A percentile compares a stretch with the other conserved stretches of the same genome.
phyloP scores from a whole-genome alignment of 2,888 invertebrate genomes.

The Sarcophaga rosellei region DNA sequence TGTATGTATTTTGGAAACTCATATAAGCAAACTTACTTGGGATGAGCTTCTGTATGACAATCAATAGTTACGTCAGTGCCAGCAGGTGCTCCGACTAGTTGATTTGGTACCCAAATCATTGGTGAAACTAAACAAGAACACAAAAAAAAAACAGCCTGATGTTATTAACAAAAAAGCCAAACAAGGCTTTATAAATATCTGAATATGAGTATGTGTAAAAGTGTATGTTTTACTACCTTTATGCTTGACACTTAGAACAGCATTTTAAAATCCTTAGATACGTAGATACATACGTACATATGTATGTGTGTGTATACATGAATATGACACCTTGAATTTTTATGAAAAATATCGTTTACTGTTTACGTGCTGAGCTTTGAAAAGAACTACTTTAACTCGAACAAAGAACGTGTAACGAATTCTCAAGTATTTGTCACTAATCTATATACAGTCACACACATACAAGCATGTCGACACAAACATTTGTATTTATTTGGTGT shows the following conservation, averaged over 20 bases:
- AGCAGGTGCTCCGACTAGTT: constrained; percentile 94
- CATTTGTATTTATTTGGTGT: constrained; percentile 19
- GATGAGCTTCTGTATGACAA: constrained; percentile 96
- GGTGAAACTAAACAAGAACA: constrained; percentile 87
- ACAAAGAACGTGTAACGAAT: constrained; percentile 48
- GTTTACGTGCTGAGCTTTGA: constrained; percentile 53
- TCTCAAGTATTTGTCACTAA: constrained; percentile 4
- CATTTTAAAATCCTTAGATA: constrained; percentile 15
- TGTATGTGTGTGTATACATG: not conserved
- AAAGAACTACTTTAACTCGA: constrained; percentile 43
- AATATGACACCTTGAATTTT: constrained; percentile 39
- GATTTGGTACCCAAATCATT: constrained; percentile 97
- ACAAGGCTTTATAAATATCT: not conserved
- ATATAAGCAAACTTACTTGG: constrained; percentile 81
- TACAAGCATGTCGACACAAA: not conserved
- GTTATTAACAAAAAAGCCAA: not conserved
- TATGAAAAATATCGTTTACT: constrained; percentile 48
- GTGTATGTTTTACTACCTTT: not conserved
- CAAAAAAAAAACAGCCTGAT: not conserved
- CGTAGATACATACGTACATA: not conserved
- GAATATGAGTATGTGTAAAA: not conserved
- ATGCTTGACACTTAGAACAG: not conserved
- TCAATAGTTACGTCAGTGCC: constrained; percentile 95
- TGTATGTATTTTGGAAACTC: constrained; percentile 37
- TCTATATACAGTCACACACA: not conserved